Base-by-base conservation (phyloP, 2,113 vertebrate genomes). In the Siniperca knerii region DNA sequence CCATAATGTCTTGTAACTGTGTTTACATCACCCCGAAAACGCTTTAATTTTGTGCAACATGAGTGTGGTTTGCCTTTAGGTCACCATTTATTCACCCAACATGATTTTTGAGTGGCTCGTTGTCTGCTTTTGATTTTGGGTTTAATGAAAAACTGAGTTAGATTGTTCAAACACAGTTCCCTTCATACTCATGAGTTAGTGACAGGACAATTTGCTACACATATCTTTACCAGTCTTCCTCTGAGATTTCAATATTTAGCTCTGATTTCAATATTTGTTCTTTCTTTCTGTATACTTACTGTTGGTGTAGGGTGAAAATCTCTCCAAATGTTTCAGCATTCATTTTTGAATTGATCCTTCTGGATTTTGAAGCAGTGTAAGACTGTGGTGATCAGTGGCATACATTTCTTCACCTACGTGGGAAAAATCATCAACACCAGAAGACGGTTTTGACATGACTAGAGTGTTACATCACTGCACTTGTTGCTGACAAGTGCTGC, bases 111-210 rank as follows among this genome's bases (percentile, higher is more conserved):
- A 68, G 46, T 23, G 55, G 48, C 21, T 48, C 29, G 20, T 69
- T 74, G 58, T 65, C 65, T 23, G 15, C 18, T 73, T 73, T 75
- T 37, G 5, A 67, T 71, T 61, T 67, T 5, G 4, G 37, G 18
- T 75, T 79, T 18, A 55, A 75, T 75, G 37, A 57, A 80, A 70
- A 61, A 67, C 35, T 16, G 16, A 66, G 40, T 68, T 72, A 60
- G 35, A 37, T 37, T 55, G 35, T 55, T 42, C 2, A 57, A 23
- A n/a, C 2, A 33, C 6, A 69, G 69, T 64, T 85, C 37, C 44
- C 25, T 29, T 65, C 74, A 81, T 54, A 13, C 21, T 76, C 65
- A 50, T 75, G 50, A 80, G 71, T 12, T n/a, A 20, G n/a, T 44
- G 15, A 54, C 57, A 25, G 64, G 16, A 12, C 46, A 20, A 79